phyloP scores from a whole-genome alignment of 2,888 invertebrate species.

The Drosophila multiciliata region DNA sequence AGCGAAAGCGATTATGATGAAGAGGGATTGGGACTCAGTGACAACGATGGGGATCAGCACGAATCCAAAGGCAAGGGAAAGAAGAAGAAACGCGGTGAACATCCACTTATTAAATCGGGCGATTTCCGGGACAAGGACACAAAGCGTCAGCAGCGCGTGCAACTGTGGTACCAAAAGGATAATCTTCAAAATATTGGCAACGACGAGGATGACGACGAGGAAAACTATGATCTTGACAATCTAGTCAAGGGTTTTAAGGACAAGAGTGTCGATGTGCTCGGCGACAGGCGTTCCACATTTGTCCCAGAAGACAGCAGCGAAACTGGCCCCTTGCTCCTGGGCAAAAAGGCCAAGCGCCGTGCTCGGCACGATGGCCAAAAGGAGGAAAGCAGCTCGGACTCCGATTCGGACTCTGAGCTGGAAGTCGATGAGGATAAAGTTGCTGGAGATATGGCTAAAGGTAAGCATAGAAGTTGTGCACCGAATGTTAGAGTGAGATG shows the following conservation, averaged over 20 bases:
- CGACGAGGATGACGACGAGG: constrained; percentile 94
- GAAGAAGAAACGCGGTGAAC: constrained; percentile 84
- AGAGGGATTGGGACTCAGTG: constrained; percentile 87
- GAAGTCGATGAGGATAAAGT: constrained; percentile 69
- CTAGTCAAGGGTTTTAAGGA: constrained; percentile 90
- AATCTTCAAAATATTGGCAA: constrained; percentile 89
- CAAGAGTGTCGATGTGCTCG: constrained; percentile 87
- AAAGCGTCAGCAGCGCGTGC: constrained; percentile 91
- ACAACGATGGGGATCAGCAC: constrained; percentile 85
- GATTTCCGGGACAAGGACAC: constrained; percentile 91
- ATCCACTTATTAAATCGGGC: constrained; percentile 92
- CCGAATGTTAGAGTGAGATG: background rate
- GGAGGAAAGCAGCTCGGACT: constrained; percentile 68
- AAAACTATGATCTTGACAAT: constrained; percentile 93
- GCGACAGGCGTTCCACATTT: constrained; percentile 62
- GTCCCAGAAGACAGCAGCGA: constrained; percentile 1
- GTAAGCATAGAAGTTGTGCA: constrained; percentile 28
- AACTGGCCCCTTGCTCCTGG: constrained; percentile 53
- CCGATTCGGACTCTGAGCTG: constrained; percentile 75
- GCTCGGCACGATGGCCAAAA: constrained; percentile 73
- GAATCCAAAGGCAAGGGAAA: constrained; percentile 77
- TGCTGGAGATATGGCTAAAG: constrained; percentile 68
- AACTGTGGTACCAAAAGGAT: constrained; percentile 95
- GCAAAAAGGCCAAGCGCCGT: constrained; percentile 83
- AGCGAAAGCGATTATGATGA: constrained; percentile 80